Conservation (phyloP, 2,113 vertebrate genomes). For the Pseudorectes ferrugineus region DNA sequence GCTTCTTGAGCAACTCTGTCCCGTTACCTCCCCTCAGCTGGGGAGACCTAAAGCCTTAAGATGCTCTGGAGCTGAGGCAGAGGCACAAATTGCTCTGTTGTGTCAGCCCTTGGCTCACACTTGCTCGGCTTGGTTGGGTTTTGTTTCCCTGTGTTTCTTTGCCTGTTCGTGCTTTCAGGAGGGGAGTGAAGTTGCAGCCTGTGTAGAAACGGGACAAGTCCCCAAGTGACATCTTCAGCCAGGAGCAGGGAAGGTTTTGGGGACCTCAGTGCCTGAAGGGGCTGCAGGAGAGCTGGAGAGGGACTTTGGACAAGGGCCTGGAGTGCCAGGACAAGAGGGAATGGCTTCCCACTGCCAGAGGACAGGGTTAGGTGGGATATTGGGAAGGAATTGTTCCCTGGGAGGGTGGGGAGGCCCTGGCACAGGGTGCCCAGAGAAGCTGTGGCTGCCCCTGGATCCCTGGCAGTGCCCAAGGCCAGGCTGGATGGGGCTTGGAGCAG, state of each 20-base stretch:
- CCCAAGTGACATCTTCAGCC: accelerated
- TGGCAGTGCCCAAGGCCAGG: background rate
- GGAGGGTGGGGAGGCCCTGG: background rate
- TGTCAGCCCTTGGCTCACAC: background rate
- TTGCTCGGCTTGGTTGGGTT: background rate
- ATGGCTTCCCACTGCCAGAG: background rate
- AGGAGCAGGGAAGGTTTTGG: background rate
- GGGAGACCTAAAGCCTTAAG: slow-evolving; percentile 12
- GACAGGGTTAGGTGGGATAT: background rate
- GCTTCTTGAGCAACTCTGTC: slow-evolving; percentile 49
- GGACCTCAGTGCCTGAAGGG: background rate
- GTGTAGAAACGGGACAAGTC: background rate
- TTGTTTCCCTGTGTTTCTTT: background rate
- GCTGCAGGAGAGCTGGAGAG: background rate
- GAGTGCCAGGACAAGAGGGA: background rate
- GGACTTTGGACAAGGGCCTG: background rate
- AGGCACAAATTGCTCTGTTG: background rate
- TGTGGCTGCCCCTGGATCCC: background rate
- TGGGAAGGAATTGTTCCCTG: background rate
- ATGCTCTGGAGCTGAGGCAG: background rate
- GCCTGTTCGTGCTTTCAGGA: background rate
- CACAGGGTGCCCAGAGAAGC: background rate
- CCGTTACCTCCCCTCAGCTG: slow-evolving; percentile 22
- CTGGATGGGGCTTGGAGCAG: accelerated
- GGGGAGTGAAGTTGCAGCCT: background rate